phyloP scores from a whole-genome alignment of 1,140 invertebrate genomes.

The Trachymyrmex cornetzi region DNA sequence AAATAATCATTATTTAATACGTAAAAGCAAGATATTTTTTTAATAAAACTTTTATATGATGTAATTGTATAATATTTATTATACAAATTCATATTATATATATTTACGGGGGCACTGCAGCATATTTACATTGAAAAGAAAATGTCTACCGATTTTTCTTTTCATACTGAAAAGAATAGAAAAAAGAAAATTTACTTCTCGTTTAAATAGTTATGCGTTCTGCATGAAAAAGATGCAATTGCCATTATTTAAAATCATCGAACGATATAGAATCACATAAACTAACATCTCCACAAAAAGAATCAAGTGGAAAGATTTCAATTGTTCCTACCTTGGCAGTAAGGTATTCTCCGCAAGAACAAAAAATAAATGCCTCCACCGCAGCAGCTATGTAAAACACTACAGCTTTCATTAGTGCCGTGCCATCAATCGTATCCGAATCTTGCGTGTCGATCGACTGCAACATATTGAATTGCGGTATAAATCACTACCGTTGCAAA shows the following conservation, averaged over 20 bases:
- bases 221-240: not conserved
- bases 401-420: slow-evolving; percentile 31
- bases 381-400: slow-evolving; percentile 56
- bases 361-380: slow-evolving; percentile 62
- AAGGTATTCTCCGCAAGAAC: slow-evolving; percentile 65
- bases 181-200: not conserved
- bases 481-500: not conserved
- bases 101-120: not conserved
- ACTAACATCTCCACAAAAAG: not conserved
- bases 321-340: slow-evolving; percentile 57
- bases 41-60: not conserved
- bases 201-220: not conserved
- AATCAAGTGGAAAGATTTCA: not conserved
- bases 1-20: not conserved
- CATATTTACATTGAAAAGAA: not conserved
- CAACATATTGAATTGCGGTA: not conserved
- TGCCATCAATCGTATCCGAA: not conserved
- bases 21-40: not conserved
- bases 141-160: too few species aligned
- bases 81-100: not conserved
- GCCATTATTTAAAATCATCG: not conserved
- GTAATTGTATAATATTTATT: not conserved
- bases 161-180: not conserved
- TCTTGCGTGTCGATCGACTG: slow-evolving; percentile 36
- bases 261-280: not conserved